Evolutionary conservation across 1,140 invertebrate genomes (phyloP).

Genomic region (Littorina saxatilis): DNA sequence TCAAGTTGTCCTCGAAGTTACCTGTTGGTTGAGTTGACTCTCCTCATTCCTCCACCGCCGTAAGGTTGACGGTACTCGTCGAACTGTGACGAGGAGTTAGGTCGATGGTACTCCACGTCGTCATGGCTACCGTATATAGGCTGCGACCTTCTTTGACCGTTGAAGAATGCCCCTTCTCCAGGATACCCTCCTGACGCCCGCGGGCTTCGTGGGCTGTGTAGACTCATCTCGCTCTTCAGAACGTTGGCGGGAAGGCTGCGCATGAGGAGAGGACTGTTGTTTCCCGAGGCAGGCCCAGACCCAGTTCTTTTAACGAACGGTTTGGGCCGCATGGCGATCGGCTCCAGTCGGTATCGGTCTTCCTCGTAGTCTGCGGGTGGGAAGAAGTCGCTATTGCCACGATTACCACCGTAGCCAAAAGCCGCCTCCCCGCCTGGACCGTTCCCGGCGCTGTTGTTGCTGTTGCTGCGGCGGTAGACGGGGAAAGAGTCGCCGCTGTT

Average conservation of each 20-base stretch:
- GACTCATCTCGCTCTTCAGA: slow-evolving; percentile 45
- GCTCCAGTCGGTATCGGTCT: not conserved
- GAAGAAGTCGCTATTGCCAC: slow-evolving; percentile 39
- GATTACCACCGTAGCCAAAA: not conserved
- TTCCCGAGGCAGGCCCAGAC: not conserved
- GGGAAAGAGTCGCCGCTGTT: slow-evolving; percentile 32
- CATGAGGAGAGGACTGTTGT: slow-evolving; percentile 36
- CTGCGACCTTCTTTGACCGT: slow-evolving; percentile 19
- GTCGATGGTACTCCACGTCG: not conserved
- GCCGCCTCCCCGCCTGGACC: not conserved
- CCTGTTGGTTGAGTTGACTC: too few species aligned
- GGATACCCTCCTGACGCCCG: not conserved
- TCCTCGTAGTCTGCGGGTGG: slow-evolving; percentile 57
- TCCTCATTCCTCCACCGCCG: too few species aligned
- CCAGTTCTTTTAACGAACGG: not conserved
- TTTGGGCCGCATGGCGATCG: not conserved
- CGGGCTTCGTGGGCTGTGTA: not conserved
- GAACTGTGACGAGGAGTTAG: not conserved
- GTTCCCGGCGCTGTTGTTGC: slow-evolving; percentile 1
- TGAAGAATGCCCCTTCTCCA: slow-evolving; percentile 19
- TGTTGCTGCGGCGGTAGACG: slow-evolving; percentile 9
- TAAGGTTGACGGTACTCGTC: too few species aligned
- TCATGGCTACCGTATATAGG: slow-evolving; percentile 10
- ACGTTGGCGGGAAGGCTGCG: slow-evolving; percentile 49
- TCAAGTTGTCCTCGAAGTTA: too few species aligned